Evolutionary conservation across 2,888 invertebrate species (phyloP).

Genomic region (Plebejus melissa): DNA sequence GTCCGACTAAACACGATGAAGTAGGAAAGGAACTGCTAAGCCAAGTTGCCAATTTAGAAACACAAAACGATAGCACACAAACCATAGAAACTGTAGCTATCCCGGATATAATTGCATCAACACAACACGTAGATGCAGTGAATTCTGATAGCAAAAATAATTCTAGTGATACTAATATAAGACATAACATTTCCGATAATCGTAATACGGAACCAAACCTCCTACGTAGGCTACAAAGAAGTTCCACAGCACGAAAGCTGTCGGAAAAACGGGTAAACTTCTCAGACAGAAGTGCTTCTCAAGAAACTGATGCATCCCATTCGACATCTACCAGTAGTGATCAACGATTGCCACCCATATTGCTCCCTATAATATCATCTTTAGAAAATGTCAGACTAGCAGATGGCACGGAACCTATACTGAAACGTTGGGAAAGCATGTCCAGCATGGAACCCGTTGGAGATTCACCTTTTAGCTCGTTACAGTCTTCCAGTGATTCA

Average conservation of each 20-base stretch:
- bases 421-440: constrained; percentile 80
- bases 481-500: constrained; percentile 74
- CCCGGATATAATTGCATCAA: constrained; percentile 55
- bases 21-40: constrained; percentile 55
- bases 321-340: constrained; percentile 81
- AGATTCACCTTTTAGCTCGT: constrained; percentile 82
- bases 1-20: constrained; percentile 48
- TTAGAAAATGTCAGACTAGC: constrained; percentile 75
- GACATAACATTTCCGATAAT: constrained; percentile 44
- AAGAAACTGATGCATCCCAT: constrained; percentile 81
- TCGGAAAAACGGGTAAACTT: constrained; percentile 74
- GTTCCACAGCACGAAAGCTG: constrained; percentile 67
- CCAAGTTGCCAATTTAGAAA: constrained; percentile 46
- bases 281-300: constrained; percentile 77
- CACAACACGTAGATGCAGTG: constrained; percentile 55
- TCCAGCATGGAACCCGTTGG: constrained; percentile 85
- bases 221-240: constrained; percentile 59
- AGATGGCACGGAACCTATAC: constrained; percentile 60
- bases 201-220: constrained; percentile 42
- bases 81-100: constrained; percentile 49
- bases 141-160: constrained; percentile 57
- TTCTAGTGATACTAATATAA: constrained; percentile 48
- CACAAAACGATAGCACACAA: constrained; percentile 48
- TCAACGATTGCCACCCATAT: constrained; percentile 84
- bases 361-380: constrained; percentile 83